phyloP scores from a whole-genome alignment of 2,888 invertebrate genomes.

The Patella depressa region DNA sequence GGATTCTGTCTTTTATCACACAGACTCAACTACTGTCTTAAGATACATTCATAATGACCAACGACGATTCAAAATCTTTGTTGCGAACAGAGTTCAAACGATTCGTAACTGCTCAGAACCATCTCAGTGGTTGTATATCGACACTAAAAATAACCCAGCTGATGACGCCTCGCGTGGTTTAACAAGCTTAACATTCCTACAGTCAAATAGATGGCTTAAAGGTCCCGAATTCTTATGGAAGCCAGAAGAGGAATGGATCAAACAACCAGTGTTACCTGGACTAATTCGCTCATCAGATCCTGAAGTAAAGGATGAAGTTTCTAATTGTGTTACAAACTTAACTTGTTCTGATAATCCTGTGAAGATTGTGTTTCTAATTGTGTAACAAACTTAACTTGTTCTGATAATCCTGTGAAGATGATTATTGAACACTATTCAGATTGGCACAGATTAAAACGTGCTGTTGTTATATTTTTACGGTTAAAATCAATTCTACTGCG shows the following conservation, averaged over 20 bases:
- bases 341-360: too few relatives aligned
- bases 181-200: neutral
- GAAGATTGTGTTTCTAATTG: too few relatives aligned
- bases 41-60: conserved; percentile 11
- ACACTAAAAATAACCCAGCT: conserved; percentile 12
- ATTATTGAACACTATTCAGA: neutral
- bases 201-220: conserved; percentile 6
- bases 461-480: neutral
- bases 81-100: conserved; percentile 8
- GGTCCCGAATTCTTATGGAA: conserved; percentile 24
- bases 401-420: neutral
- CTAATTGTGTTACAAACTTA: neutral
- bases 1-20: neutral
- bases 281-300: neutral
- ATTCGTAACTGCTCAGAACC: conserved; percentile 5
- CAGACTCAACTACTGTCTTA: conserved; percentile 12
- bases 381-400: neutral
- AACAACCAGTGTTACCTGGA: conserved; percentile 6
- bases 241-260: conserved; percentile 19
- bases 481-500: neutral
- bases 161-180: conserved; percentile 3
- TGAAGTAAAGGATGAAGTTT: conserved; percentile 14
- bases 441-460: neutral
- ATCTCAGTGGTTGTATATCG: neutral
- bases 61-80: conserved; percentile 19